These are phyloP conservation scores for Xanthorhoe spadicearia DNA, from an alignment of 2,888 invertebrate species.

Conservation along the genomic window DNA sequence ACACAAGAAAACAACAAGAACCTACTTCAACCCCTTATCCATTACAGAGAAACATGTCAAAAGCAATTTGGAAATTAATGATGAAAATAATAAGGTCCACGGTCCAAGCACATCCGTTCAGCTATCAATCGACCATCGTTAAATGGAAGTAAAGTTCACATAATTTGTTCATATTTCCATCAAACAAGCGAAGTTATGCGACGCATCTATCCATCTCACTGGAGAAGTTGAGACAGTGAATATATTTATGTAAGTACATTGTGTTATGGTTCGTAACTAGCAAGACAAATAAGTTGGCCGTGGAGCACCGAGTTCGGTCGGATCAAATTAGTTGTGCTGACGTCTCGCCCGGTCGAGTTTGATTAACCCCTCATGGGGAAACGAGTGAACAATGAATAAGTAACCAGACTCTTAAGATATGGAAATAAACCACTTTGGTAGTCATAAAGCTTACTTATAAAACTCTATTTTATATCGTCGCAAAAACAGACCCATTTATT, in stretches of 20 bases:
- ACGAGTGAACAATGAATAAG: slow-evolving; percentile 55
- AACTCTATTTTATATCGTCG: background rate
- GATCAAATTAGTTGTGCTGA: slow-evolving; percentile 77
- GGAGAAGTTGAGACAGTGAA: slow-evolving; percentile 50
- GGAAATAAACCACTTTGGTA: slow-evolving; percentile 28
- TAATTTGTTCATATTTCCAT: background rate
- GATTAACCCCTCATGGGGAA: slow-evolving; percentile 70
- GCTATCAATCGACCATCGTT: background rate
- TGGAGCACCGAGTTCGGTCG: slow-evolving; percentile 67
- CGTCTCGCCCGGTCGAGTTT: slow-evolving; percentile 65
- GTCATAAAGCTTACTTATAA: slow-evolving; percentile 4
- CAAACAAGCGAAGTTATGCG: slow-evolving; percentile 43
- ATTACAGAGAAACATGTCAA: background rate
- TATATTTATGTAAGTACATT: slow-evolving; percentile 70
- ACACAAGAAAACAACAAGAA: slow-evolving; percentile 5
- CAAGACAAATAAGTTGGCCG: slow-evolving; percentile 70
- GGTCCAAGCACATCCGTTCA: too few species aligned
- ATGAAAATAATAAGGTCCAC: too few species aligned
- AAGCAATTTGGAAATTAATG: background rate
- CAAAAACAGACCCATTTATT: background rate
- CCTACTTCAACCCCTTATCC: background rate
- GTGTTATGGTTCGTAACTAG: slow-evolving; percentile 71
- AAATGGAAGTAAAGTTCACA: background rate
- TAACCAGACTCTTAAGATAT: slow-evolving; percentile 38
- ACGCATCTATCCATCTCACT: slow-evolving; percentile 51